Percentiles rank a stretch among this genome's conserved stretches.
phyloP scores from a whole-genome alignment of 2,113 vertebrate genomes.

The Sceloporus tristichus region DNA sequence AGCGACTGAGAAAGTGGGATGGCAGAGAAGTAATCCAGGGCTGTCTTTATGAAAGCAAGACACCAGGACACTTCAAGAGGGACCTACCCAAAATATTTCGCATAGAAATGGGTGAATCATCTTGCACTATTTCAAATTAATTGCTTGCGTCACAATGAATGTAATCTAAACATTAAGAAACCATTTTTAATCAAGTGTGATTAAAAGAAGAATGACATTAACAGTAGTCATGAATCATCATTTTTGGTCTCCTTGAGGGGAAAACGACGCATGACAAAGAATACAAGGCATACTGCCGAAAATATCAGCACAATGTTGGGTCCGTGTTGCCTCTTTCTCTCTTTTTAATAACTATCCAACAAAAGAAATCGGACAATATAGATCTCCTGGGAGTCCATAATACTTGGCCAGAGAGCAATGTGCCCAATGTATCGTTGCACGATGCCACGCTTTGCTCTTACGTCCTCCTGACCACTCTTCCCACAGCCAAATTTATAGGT shows the following conservation, averaged over 20 bases:
- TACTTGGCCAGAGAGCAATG: neutral
- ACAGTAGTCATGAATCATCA: neutral
- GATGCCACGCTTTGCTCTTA: neutral
- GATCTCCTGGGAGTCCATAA: neutral
- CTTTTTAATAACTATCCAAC: too few relatives aligned
- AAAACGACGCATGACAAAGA: neutral
- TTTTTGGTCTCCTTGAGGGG: neutral
- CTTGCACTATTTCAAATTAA: neutral
- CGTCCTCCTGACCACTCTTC: neutral
- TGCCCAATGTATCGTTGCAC: neutral
- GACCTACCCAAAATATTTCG: too few relatives aligned
- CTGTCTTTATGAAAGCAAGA: too few relatives aligned
- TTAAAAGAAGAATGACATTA: neutral
- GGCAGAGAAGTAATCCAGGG: too few relatives aligned
- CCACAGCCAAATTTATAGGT: too few relatives aligned
- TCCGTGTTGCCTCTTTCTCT: too few relatives aligned
- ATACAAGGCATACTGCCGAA: neutral
- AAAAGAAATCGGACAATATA: neutral
- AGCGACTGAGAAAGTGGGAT: too few relatives aligned
- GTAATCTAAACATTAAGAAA: neutral
- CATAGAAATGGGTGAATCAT: too few relatives aligned
- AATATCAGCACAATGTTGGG: neutral
- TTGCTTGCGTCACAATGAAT: neutral
- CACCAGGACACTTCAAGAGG: too few relatives aligned
- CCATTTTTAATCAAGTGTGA: neutral